A percentile compares a stretch with the other conserved stretches of the same genome.
Conservation (phyloP, 2,888 invertebrate species). For the Oithona nana region DNA sequence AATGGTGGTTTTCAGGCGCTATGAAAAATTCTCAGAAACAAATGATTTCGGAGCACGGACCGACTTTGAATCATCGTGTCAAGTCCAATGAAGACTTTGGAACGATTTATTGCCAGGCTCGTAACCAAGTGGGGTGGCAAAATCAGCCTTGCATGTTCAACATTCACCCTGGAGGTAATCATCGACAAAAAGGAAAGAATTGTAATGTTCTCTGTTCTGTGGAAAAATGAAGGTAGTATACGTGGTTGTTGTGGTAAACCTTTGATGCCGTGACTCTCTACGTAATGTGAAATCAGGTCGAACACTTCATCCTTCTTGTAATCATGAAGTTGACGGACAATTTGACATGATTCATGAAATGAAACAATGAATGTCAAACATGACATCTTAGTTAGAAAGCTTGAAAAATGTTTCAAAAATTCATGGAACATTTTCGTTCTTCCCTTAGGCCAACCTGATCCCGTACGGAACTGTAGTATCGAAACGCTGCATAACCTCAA, state of each 20-base stretch:
- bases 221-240: too few species aligned
- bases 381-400: too few species aligned
- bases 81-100: slow-evolving; percentile 7
- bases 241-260: too few species aligned
- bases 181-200: too few species aligned
- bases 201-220: too few species aligned
- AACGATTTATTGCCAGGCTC: slow-evolving; percentile 3
- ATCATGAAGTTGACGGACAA: too few species aligned
- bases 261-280: too few species aligned
- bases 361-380: too few species aligned
- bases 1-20: not conserved
- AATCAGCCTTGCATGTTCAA: not conserved
- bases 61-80: not conserved
- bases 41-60: not conserved
- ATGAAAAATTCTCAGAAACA: not conserved
- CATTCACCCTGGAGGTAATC: not conserved
- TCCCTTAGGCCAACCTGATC: not conserved
- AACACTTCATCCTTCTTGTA: too few species aligned
- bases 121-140: slow-evolving; percentile 5
- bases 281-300: too few species aligned
- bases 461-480: not conserved
- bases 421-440: not conserved
- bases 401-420: not conserved
- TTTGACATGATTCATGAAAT: too few species aligned
- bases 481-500: not conserved